Base-by-base conservation (phyloP, 2,113 vertebrate species). In the Bubalus kerabau region DNA sequence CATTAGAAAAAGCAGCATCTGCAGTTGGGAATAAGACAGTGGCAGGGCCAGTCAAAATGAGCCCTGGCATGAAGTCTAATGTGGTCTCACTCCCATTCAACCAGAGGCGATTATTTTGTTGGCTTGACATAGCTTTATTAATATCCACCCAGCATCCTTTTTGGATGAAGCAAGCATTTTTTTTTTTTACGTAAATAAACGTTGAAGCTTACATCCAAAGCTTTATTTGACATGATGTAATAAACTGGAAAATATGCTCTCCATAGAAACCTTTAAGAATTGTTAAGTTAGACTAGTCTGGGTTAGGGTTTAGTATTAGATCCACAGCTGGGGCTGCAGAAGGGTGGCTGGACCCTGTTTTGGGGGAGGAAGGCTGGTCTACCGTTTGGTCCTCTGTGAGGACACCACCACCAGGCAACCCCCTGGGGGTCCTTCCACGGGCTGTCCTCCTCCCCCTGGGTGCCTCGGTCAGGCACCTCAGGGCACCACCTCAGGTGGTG, bases 1-100 rank as follows among this genome's bases (percentile, higher is more conserved):
- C 90, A 91, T 92, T 80, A 97, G 97, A 96, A 96, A 85, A 82
- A 87, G 96, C 96, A 94, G 95, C 97, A 95, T 97, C 96, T 97
- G 97, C 85, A 89, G 93, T 57, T 96, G 96, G 97, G 67, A 87
- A 62, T 36, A 36, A 91, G 91, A 43, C 52, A 57, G 60, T 6
- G 13, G 50, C 86, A 76, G 78, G 57, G 26, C 78, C 40, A 2
- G 50, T 57, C 6, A 87, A 84, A 62, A 88, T 1, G 88, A 87
- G 67, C 36, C 67, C 28, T 2, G 21, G 86, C 24, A 1, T 40
- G 0, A 24, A 52, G 95, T 57, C 84, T 50, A 28, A n/a, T 16
- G 76, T 23, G 26, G 26, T 26, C 86, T 90, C 76, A 11, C 23
- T 36, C 32, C 67, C 46, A 2, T 64, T 88, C 50, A 83, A 36